These are phyloP conservation scores for Linurgus olivaceus DNA, from an alignment of 2,797 vertebrate genomes.

Conservation along the genomic window DNA sequence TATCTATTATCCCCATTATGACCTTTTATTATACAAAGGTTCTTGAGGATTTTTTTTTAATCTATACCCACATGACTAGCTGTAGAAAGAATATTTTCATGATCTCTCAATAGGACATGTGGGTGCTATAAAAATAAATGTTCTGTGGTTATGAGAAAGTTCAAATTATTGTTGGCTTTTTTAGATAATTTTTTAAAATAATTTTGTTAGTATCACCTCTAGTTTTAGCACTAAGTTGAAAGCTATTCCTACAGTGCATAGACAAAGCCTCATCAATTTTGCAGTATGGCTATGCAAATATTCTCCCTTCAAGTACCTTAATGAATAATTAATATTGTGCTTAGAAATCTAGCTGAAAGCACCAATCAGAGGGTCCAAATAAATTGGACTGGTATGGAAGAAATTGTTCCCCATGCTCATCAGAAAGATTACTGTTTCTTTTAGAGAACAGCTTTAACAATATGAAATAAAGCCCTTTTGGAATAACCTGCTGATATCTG, in stretches of 20 bases:
- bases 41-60: constrained; percentile 34
- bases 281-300: constrained; percentile 70
- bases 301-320: constrained; percentile 62
- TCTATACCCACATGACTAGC: constrained; percentile 36
- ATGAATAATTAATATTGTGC: constrained; percentile 78
- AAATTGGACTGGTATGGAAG: constrained; percentile 74
- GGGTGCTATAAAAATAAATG: constrained; percentile 72
- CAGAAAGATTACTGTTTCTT: constrained; percentile 76
- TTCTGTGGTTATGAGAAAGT: constrained; percentile 61
- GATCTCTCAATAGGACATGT: constrained; percentile 60
- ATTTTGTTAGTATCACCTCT: constrained; percentile 62
- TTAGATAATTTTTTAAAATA: not conserved
- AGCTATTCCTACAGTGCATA: constrained; percentile 44
- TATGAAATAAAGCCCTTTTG: constrained; percentile 70
- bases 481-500: constrained; percentile 70
- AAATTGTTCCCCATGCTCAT: constrained; percentile 68
- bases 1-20: constrained; percentile 57
- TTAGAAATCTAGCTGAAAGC: constrained; percentile 68
- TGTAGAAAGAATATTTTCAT: constrained; percentile 59
- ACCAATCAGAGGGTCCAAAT: constrained; percentile 69
- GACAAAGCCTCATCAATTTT: constrained; percentile 70
- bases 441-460: constrained; percentile 61
- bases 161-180: constrained; percentile 65
- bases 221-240: constrained; percentile 57
- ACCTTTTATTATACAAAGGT: constrained; percentile 62